phyloP scores from a whole-genome alignment of 2,797 vertebrate species.

The Agapornis canus region DNA sequence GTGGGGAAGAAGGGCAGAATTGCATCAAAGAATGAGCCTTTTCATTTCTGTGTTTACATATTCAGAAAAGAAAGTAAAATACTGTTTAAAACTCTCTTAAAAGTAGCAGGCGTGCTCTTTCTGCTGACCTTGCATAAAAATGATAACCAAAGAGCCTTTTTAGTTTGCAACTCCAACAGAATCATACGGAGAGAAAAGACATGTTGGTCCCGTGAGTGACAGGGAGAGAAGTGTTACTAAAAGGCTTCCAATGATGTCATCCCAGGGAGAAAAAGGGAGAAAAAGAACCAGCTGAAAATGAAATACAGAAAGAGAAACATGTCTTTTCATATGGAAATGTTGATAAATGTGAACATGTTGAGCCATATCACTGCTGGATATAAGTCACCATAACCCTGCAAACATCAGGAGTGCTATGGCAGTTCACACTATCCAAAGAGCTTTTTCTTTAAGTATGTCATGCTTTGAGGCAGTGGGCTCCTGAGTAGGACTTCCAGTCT shows the following conservation, averaged over 20 bases:
- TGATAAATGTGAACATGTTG: background rate
- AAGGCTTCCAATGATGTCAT: conserved; percentile 1
- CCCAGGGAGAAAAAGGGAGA: background rate
- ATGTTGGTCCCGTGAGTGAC: background rate
- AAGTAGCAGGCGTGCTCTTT: background rate
- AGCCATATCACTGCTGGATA: background rate
- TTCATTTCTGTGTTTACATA: background rate
- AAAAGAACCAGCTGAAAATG: background rate
- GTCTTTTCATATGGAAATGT: background rate
- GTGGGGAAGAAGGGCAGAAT: background rate
- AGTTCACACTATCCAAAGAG: background rate
- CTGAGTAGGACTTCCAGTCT: background rate
- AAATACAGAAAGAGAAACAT: background rate
- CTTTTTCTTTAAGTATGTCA: background rate
- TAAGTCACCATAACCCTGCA: background rate
- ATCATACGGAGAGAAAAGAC: background rate
- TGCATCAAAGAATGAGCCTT: background rate
- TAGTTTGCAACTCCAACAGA: background rate
- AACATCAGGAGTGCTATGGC: background rate
- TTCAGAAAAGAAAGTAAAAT: background rate
- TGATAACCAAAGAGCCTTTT: conserved; percentile 27
- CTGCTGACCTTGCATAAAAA: conserved; percentile 43
- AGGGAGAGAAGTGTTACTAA: background rate
- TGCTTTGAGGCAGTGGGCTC: background rate
- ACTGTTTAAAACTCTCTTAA: background rate